Percentiles rank a stretch among this genome's conserved stretches.
Evolutionary conservation across 2,797 vertebrate species (phyloP).

Genomic region (Diplodus sargus): DNA sequence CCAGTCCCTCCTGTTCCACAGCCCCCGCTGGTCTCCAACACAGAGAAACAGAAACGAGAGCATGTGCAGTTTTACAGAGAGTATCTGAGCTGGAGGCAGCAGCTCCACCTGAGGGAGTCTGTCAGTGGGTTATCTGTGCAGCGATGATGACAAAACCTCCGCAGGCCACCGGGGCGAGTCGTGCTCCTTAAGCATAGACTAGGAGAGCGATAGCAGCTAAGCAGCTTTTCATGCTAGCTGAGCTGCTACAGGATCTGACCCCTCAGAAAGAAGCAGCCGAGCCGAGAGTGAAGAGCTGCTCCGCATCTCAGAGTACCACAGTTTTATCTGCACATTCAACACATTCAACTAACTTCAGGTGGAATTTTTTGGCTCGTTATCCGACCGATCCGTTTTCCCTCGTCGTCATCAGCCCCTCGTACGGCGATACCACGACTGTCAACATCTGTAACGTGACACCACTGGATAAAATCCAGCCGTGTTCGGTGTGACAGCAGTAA

Average conservation of each 20-base stretch:
- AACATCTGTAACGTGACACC: too few relatives aligned
- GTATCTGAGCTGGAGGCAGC: neutral
- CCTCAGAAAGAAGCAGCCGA: neutral
- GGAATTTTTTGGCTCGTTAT: too few relatives aligned
- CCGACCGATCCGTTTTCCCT: too few relatives aligned
- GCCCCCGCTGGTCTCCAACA: neutral
- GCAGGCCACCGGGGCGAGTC: neutral
- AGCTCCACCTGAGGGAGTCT: neutral
- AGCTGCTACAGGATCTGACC: neutral
- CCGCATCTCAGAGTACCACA: too few relatives aligned
- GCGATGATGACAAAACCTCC: neutral
- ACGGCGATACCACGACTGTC: too few relatives aligned
- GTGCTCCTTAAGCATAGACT: neutral
- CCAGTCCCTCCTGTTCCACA: neutral
- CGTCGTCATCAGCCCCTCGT: too few relatives aligned
- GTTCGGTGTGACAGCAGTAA: too few relatives aligned
- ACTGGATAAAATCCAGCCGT: too few relatives aligned
- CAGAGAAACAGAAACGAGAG: neutral
- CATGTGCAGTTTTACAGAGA: neutral
- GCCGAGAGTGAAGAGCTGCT: neutral
- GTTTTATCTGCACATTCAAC: too few relatives aligned
- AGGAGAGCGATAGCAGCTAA: conserved; percentile 1
- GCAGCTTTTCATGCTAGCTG: neutral
- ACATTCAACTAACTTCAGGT: too few relatives aligned
- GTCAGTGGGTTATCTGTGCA: neutral